Conservation (phyloP, 1,140 invertebrate genomes). For the Geopemphigus sp. region DNA sequence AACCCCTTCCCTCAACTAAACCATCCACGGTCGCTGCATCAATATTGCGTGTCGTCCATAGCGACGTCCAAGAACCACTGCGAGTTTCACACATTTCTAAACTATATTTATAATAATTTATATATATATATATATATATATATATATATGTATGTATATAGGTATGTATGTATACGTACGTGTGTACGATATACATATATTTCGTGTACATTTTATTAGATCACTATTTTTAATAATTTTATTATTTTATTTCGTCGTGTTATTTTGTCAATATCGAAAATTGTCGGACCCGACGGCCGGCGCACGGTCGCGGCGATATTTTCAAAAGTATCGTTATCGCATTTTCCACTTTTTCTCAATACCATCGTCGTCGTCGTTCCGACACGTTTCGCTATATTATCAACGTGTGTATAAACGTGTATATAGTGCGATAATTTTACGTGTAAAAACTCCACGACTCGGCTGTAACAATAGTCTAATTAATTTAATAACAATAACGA, state of each 20-base stretch:
- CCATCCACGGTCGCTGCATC: too few species aligned
- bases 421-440: constrained; percentile 9
- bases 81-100: neutral
- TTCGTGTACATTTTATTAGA: too few species aligned
- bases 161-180: too few species aligned
- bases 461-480: constrained; percentile 45
- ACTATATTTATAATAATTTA: constrained; percentile 33
- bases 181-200: neutral
- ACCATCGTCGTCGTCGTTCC: too few species aligned
- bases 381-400: neutral
- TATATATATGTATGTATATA: too few species aligned
- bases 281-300: neutral
- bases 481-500: constrained; percentile 27
- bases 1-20: too few species aligned
- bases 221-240: too few species aligned
- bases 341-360: neutral
- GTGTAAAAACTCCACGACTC: constrained; percentile 44
- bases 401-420: neutral
- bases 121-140: too few species aligned
- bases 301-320: neutral
- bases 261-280: neutral
- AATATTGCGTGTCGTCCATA: too few species aligned
- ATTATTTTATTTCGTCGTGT: neutral
- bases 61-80: too few species aligned
- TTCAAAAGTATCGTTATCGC: constrained; percentile 3